phyloP scores from a whole-genome alignment of 92 coral and sea anemone species.

The Isaurus tuberculatus region DNA sequence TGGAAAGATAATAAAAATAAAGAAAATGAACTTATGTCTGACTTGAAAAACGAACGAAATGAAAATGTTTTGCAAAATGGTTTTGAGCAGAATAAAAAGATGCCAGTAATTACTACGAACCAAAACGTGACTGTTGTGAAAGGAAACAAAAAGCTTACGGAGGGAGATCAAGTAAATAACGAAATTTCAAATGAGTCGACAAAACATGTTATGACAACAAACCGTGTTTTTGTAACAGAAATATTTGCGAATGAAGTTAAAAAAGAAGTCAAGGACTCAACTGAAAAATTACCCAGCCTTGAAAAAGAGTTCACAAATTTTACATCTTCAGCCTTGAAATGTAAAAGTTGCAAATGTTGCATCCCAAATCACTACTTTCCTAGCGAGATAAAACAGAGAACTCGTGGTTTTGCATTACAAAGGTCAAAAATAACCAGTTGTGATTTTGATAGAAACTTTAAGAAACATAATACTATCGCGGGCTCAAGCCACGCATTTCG shows the following conservation, averaged over 20 bases:
- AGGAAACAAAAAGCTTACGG: conserved; percentile 29
- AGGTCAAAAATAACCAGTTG: conserved; percentile 30
- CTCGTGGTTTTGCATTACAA: conserved; percentile 41
- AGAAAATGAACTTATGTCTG: conserved; percentile 22
- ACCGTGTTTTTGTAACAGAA: conserved; percentile 25
- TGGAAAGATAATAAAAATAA: conserved; percentile 63
- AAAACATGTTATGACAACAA: neutral
- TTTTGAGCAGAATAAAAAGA: conserved; percentile 31
- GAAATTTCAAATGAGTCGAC: conserved; percentile 14
- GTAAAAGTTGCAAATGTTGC: conserved; percentile 30
- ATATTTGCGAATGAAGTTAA: neutral
- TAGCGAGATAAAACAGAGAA: conserved; percentile 49
- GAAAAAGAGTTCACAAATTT: conserved; percentile 3
- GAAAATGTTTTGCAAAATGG: conserved; percentile 13
- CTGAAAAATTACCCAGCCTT: conserved; percentile 24
- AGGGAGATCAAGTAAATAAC: neutral
- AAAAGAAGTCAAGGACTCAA: neutral
- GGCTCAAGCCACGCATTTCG: conserved; percentile 45
- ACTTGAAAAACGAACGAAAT: conserved; percentile 40
- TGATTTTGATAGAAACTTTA: neutral
- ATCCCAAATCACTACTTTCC: conserved; percentile 15
- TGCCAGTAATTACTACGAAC: conserved; percentile 64
- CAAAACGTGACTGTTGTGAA: conserved; percentile 53
- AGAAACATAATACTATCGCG: conserved; percentile 22
- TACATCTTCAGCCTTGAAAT: conserved; percentile 50